Base-by-base conservation (phyloP, 2,888 invertebrate species). In the Eupeodes luniger region DNA sequence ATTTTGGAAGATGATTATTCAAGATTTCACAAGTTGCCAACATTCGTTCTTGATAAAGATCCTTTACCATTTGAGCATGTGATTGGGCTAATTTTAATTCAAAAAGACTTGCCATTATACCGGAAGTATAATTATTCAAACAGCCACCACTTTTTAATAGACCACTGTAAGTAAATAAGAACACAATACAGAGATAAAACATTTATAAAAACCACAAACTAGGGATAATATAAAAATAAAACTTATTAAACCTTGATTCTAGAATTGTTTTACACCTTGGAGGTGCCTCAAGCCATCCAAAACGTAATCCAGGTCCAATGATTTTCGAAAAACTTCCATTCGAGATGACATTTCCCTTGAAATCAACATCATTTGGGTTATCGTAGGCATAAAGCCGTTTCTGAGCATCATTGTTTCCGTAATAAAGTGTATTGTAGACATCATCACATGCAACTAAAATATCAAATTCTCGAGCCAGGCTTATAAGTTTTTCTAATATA, bases 261-360 rank as follows among this genome's bases (percentile, higher is more conserved):
- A 95, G 89, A 47, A 93, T 90, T 0, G 92, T 91, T 53, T 93
- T 93, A 14, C 94, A 87, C 40, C 93, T 92, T 4, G 94, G 91
- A 3, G 95, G 94, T 27, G 94, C 94, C 91, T 96, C 96, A 36
- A 96, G 92, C 96, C 96, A 96, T 4, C 96, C 96, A 14, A 95
- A 91, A n/a, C 96, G 93, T 16, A 96, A 90, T 0, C 95, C 95
- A 1, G 96, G 96, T 0, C 94, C 95, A 79, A 96, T 91, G 69
- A 96, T 94, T 92, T 96, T 96, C 0, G 96, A 95, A 91, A 96
- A 96, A 2, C 95, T 94, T 34, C 95, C 95, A 91, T 95, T 96
- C 0, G 96, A 96, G 53, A 96, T 93, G 5, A 96, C 94, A 91
- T 95, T 94, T 0, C 95, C 95, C 27, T 91, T 91, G 81, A 93